Evolutionary conservation across 2,113 vertebrate species (phyloP).

Genomic region (Neogobius melanostomus): DNA sequence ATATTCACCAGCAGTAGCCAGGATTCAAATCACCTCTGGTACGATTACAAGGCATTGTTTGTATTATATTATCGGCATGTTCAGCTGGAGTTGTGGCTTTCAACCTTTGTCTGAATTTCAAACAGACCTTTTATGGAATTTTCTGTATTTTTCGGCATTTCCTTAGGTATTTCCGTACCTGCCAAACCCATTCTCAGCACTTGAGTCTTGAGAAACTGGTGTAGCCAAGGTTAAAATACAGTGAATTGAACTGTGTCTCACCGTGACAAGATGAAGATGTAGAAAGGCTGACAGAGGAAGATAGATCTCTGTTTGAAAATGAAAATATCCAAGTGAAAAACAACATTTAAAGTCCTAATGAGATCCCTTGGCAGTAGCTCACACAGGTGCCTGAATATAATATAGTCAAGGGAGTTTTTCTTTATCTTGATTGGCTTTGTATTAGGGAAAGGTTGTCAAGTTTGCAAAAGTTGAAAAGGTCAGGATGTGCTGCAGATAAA

Average conservation of each 20-base stretch:
- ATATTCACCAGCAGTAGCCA: too few species aligned
- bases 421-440: constrained; percentile 14
- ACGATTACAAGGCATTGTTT: too few species aligned
- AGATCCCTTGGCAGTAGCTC: constrained; percentile 51
- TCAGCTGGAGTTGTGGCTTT: too few species aligned
- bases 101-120: too few species aligned
- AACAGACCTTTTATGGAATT: too few species aligned
- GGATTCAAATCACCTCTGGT: too few species aligned
- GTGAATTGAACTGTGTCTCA: constrained; percentile 17
- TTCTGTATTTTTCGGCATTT: too few species aligned
- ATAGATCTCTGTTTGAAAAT: constrained; percentile 17
- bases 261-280: constrained; percentile 18
- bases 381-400: constrained; percentile 19
- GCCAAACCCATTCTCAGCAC: too few species aligned
- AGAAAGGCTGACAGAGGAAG: constrained; percentile 32
- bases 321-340: constrained; percentile 20
- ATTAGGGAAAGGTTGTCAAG: background rate
- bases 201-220: too few species aligned
- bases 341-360: constrained; percentile 38
- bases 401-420: constrained; percentile 25
- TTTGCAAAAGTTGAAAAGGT: constrained; percentile 11
- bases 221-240: constrained; percentile 29
- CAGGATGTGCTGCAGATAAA: background rate
- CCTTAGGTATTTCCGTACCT: too few species aligned
- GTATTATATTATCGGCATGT: too few species aligned